Evolutionary conservation across 2,888 invertebrate species (phyloP), one percentile per base, ranked within the genome.

Genomic region (Chymomyza fuscimana): DNA sequence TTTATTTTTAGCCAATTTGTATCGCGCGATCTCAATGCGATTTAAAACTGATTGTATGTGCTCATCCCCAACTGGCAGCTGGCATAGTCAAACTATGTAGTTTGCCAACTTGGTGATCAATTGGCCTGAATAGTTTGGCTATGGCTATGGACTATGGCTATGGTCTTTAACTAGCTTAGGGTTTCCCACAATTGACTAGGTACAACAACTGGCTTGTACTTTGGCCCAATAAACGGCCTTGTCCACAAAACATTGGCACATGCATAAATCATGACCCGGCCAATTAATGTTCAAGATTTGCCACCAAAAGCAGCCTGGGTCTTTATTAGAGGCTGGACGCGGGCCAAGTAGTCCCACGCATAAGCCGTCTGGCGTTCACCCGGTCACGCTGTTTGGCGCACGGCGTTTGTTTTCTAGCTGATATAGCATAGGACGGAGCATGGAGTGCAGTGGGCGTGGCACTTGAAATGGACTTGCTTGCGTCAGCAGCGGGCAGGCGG

Each of bases 401-500:
- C 32, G 32, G 32, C 32, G 32, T 32, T 25, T 25, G 25, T 25
- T 25, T 25, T 25, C 25, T 25, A 25, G 25, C 25, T 25, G 25
- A 19, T 32, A 32, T 32, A 6, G 32, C 5, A 32, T 32, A 32
- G 32, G 5, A 32, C 9, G 32, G 6, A 32, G 1, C 32, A 32
- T 32, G 32, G 32, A 7, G 9, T 32, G 32, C 12, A 12, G 40
- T 46, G 40, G 40, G 40, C 40, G 40, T 46, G 40, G 40, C 40
- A 46, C 40, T 36, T 36, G 36, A 36, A 6, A 36, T 46, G 40
- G 12, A 46, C 40, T 46, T 46, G 54, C 22, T 16, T 84, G 84
- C 82, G 82, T 82, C 82, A 83, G 74, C 73, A 72, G 84, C 10
- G 51, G 32, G 40, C 40, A 46, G 40, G 19, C 1, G 15, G n/a